Percentiles rank a stretch among this genome's conserved stretches.
Evolutionary conservation across 2,797 vertebrate genomes (phyloP).

Genomic region (Balearica regulorum): DNA sequence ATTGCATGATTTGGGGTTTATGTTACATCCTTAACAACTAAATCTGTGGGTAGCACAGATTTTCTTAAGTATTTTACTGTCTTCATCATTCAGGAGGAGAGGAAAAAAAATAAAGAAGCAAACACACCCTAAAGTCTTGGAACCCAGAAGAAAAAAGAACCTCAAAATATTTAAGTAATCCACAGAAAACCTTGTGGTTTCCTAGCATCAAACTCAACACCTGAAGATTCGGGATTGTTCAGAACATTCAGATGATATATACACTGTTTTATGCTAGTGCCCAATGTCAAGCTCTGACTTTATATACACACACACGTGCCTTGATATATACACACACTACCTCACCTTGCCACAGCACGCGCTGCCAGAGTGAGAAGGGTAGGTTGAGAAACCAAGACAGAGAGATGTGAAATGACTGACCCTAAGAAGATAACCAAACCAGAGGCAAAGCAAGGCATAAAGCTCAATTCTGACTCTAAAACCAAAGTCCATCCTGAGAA

Average conservation of each 20-base stretch:
- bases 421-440: neutral
- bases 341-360: neutral
- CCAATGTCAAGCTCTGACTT: neutral
- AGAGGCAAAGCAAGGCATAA: neutral
- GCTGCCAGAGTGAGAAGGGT: neutral
- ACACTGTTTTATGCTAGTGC: neutral
- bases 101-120: neutral
- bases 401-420: neutral
- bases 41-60: neutral
- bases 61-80: neutral
- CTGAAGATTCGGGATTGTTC: neutral
- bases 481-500: neutral
- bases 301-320: rapidly evolving
- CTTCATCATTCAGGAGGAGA: neutral
- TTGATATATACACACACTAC: neutral
- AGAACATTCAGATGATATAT: neutral
- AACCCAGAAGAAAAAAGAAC: neutral
- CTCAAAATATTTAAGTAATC: neutral
- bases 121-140: neutral
- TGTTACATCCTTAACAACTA: neutral
- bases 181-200: neutral
- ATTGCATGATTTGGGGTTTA: neutral
- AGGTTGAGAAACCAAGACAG: neutral
- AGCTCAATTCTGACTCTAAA: neutral
- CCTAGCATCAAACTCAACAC: neutral